Percentiles rank a stretch among this genome's conserved stretches.
phyloP scores from a whole-genome alignment of 2,113 vertebrate species.

The Plestiodon gilberti region DNA sequence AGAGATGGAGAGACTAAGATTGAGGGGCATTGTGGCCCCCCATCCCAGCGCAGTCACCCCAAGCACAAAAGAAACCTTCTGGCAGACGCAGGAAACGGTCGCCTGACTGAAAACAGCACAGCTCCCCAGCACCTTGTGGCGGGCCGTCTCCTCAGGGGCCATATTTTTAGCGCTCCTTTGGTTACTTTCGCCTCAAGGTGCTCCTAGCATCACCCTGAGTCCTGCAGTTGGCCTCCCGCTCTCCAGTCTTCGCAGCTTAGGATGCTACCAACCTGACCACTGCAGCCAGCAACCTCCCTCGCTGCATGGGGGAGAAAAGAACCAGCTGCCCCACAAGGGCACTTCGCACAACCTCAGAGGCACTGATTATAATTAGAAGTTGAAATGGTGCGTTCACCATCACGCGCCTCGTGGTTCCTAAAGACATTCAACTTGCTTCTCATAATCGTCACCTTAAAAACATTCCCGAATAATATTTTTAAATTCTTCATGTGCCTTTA shows the following conservation, averaged over 20 bases:
- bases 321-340: not conserved
- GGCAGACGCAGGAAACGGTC: not conserved
- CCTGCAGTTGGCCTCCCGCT: no score
- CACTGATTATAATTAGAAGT: not conserved
- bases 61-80: not conserved
- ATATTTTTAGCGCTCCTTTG: no score
- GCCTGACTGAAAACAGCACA: not conserved
- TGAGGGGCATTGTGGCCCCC: no score
- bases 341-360: not conserved
- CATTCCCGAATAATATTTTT: no score
- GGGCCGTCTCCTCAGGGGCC: no score
- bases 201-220: no score
- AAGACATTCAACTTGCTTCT: no score
- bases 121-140: not conserved
- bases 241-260: no score
- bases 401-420: not conserved
- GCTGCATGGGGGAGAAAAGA: not conserved
- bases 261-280: no score
- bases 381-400: not conserved
- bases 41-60: not conserved
- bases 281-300: no score
- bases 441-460: not conserved
- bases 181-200: no score
- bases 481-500: not conserved
- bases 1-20: not conserved